These are phyloP conservation scores for Ctenicera cuprea DNA, from an alignment of 2,888 invertebrate species.

Conservation along the genomic window DNA sequence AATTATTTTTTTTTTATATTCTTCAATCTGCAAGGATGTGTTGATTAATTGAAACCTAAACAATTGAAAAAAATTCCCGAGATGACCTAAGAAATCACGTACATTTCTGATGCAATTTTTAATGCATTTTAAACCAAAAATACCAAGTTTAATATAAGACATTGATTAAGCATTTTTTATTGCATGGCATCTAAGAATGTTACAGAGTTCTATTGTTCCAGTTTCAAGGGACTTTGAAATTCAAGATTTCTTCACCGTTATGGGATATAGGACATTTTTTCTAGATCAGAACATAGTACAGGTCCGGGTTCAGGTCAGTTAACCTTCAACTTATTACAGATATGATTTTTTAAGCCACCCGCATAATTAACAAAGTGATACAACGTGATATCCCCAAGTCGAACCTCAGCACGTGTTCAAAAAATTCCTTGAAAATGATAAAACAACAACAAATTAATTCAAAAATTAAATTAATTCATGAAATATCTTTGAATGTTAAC, in stretches of 20 bases:
- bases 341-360: conserved; percentile 39
- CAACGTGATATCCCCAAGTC: background rate
- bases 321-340: conserved; percentile 39
- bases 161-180: too few relatives aligned
- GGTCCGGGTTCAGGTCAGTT: conserved; percentile 46
- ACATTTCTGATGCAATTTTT: too few relatives aligned
- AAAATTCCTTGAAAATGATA: background rate
- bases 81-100: too few relatives aligned
- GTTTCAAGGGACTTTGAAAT: background rate
- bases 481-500: conserved; percentile 9
- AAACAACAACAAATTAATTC: background rate
- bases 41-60: too few relatives aligned
- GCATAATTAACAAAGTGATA: conserved; percentile 18
- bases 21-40: too few relatives aligned
- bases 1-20: too few relatives aligned
- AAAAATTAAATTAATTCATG: background rate
- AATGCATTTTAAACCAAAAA: too few relatives aligned
- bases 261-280: conserved; percentile 34
- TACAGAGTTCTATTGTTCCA: background rate
- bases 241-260: background rate
- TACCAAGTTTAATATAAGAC: too few relatives aligned
- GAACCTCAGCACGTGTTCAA: conserved; percentile 6
- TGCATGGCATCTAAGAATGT: too few relatives aligned
- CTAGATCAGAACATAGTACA: conserved; percentile 43
- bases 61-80: background rate